Evolutionary conservation across 2,888 invertebrate genomes (phyloP), one percentile per base, ranked within the genome.

Genomic region (Parnassius glacialis): DNA sequence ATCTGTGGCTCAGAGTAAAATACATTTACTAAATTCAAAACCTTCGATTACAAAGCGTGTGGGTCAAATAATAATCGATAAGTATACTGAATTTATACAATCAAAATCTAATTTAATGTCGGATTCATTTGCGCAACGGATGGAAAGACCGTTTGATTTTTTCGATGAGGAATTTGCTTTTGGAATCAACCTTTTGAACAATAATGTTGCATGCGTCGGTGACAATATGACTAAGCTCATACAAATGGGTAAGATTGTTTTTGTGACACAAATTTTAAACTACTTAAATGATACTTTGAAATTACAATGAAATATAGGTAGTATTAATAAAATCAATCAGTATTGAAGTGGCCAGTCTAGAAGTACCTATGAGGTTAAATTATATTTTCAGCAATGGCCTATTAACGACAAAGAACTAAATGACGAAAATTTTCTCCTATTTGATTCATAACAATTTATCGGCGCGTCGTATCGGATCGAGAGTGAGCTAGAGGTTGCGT

Each of bases 191-290:
- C 74, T 91, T 52, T 64, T 89, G 7, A 88, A 88, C 61, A 88
- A 89, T 56, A 91, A 90, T 72, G 84, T 91, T n/a, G 87, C 88
- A 1, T 90, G 90, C 72, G 89, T 88, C 42, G 88, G 87, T 2
- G 82, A 85, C 62, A 89, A 90, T 64, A 85, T 86, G 11, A 85
- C 87, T 11, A 88, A 83, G 70, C 79, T 88, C 11, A 83, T 90
- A 65, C 89, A 89, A 78, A 85, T 89, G 87, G 85, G 90, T 88
- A 76, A 63, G 70, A 45, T 9, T 45, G 16, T 45, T 43, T 34
- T 34, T 34, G 34, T 34, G 5, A 34, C 3, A 34, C 34, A 7
- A 34, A 34, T 34, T 34, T 34, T 7, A 5, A 25, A 10, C 10
- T 50, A 50, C 2, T 34, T 34, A 34, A 34, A 34, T 34, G 34